Base-by-base conservation (phyloP, 2,113 vertebrate species). In the Xerus inauris region DNA sequence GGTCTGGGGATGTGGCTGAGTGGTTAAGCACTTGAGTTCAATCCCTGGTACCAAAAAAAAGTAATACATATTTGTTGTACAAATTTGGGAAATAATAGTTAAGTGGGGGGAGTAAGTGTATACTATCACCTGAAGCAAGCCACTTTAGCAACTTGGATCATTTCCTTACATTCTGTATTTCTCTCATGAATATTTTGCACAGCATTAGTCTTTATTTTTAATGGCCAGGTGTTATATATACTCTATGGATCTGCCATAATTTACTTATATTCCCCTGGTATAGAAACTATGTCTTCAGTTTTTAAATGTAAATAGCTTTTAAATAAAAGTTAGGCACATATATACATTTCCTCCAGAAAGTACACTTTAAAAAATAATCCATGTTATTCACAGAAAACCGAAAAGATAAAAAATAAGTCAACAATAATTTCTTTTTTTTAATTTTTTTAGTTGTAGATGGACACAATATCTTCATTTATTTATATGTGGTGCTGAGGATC, bases 321-420 rank as follows among this genome's bases (percentile, higher is more conserved):
- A 40, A 75, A 91, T 87, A 95, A n/a, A n/a, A n/a, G n/a, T n/a
- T 73, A 20, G 40, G 5, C 26, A 82, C 0, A n/a, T 51, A 42
- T 71, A 49, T 72, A 28, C 77, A 92, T 42, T 92, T 94, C 54
- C 91, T 87, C 92, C 42, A 90, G 71, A 93, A 94, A 87, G 49
- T 71, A 87, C 57, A 38, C 38, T 82, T 93, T 88, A 93, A 51
- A 16, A 96, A 87, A 12, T 54, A 88, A 88, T 57, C 40, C 49
- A 94, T 72, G 28, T 22, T 87, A 87, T 57, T 77, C 82, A 94
- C 35, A 83, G 64, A 87, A 96, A 96, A 94, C 80, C 30, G 51
- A 51, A 57, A 91, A 94, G 32, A 81, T 40, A 81, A 8, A 95
- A 95, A 96, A 91, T 30, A 82, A 96, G n/a, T 87, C 35, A 91